Evolutionary conservation across 1,140 invertebrate genomes (phyloP), one percentile per base, ranked within the genome.

Genomic region (Reticulitermes speratus): DNA sequence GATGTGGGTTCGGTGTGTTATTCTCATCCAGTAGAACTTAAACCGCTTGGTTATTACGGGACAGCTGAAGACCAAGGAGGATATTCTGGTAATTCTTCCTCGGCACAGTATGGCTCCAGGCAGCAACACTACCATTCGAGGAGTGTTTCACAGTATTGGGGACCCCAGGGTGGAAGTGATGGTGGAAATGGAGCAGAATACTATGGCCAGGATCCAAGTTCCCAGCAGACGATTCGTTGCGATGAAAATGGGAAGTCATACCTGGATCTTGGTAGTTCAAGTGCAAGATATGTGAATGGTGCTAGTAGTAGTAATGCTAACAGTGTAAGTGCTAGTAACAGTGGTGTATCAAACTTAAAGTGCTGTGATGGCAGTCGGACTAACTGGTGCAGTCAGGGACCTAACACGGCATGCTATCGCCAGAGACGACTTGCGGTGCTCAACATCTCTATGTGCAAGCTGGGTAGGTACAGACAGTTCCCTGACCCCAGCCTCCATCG

Each of bases 171-270:
- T n/a, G 69, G n/a, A 44, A 83, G 48, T 23, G 85, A 87, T 44
- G 87, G 84, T 30, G 52, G 48, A 25, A 85, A 83, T 83, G 65
- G 38, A 5, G 23, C 84, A 19, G 86, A 87, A 44, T 86, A 87
- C 38, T 84, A 87, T 65, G 83, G 52, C 82, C 90, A 90, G 86
- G 90, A 91, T 87, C 90, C 91, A 87, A 86, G 65, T 86, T 86
- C 85, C 86, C 95, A 96, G 89, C 96, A 96, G 89, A 97, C 96
- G 88, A 97, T 97, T 90, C 94, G 96, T 83, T 94, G 95, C 88
- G 97, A 97, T 87, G 96, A 97, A 90, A 97, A 97, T 90, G 97
- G 97, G 88, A 97, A 97, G 91, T 97, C 96, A 84, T 97, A 97
- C 91, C 91, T 97, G 88, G 96, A 97, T 91, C 92, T 97, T 86